Evolutionary conservation across 30 jellyfish, hydroid and myxozoan genomes (phyloP).

Genomic region (Turritopsis rubra): DNA sequence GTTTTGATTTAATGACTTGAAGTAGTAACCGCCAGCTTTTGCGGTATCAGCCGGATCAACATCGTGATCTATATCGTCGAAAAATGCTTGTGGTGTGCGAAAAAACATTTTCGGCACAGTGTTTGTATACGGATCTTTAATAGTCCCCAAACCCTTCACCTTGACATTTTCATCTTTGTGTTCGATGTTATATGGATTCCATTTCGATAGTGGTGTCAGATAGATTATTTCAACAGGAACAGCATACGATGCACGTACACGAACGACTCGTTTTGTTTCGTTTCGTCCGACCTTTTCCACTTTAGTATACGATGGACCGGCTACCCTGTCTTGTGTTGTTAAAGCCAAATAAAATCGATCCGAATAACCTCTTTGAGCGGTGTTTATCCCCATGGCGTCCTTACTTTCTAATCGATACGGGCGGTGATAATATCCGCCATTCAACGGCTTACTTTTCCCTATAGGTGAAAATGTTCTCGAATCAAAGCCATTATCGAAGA

Average conservation of each 20-base stretch:
- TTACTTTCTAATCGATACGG: conserved; percentile 27
- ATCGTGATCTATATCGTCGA: neutral
- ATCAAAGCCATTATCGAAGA: conserved; percentile 46
- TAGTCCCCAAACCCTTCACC: neutral
- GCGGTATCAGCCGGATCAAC: conserved; percentile 36
- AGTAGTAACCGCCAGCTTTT: conserved; percentile 22
- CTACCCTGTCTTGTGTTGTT: conserved; percentile 31
- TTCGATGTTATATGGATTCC: conserved; percentile 28
- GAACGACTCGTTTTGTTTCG: neutral
- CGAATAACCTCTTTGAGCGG: conserved; percentile 16
- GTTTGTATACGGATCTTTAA: neutral
- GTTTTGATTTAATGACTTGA: neutral
- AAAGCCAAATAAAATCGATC: conserved; percentile 28
- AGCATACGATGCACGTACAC: conserved; percentile 18
- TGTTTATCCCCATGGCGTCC: conserved; percentile 48
- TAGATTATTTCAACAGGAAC: conserved; percentile 33
- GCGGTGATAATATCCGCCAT: conserved; percentile 69
- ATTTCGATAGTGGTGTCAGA: conserved; percentile 19
- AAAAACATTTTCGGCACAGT: neutral
- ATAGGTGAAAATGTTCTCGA: conserved; percentile 35
- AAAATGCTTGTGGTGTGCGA: conserved; percentile 25
- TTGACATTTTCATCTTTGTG: neutral
- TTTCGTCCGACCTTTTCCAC: neutral
- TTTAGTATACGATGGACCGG: neutral
- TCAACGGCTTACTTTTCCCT: conserved; percentile 27